phyloP scores from a whole-genome alignment of 1,140 invertebrate species.

The Drosophila aff. region DNA sequence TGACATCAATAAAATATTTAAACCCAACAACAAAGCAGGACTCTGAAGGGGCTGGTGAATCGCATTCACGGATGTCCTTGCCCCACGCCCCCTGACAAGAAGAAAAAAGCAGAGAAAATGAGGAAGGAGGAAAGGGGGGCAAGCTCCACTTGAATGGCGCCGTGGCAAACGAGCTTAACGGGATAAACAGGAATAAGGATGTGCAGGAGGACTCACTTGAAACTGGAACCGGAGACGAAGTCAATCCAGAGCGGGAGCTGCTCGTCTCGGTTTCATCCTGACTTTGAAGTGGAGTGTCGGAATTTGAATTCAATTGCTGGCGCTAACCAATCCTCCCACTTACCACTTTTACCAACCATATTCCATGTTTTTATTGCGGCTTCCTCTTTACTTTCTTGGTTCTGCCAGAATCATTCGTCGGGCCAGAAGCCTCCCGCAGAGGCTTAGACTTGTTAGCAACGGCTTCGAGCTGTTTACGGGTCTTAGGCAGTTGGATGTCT shows the following conservation, averaged over 20 bases:
- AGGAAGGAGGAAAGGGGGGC: not conserved
- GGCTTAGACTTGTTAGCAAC: conserved; percentile 66
- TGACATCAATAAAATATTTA: conserved; percentile 81
- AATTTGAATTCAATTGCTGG: conserved; percentile 78
- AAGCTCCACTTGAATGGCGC: conserved; percentile 38
- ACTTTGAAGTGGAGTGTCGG: conserved; percentile 68
- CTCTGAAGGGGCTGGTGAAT: conserved; percentile 15
- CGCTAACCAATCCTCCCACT: conserved; percentile 47
- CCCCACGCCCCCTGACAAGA: conserved; percentile 1
- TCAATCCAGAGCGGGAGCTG: conserved; percentile 20
- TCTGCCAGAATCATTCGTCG: conserved; percentile 32
- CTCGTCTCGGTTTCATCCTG: conserved; percentile 66
- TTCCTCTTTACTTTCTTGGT: conserved; percentile 32
- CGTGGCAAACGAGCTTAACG: conserved; percentile 52
- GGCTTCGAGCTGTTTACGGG: conserved; percentile 55
- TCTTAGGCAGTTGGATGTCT: conserved; percentile 22
- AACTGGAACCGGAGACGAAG: conserved; percentile 29
- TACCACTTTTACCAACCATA: conserved; percentile 21
- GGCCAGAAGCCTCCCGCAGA: conserved; percentile 20
- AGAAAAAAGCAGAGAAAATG: not conserved
- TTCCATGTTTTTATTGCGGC: conserved; percentile 63
- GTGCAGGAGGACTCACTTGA: conserved; percentile 41
- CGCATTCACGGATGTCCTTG: conserved; percentile 29
- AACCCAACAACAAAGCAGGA: conserved; percentile 54
- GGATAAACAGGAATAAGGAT: conserved; percentile 48